Percentiles rank a stretch among this genome's conserved stretches.
These are phyloP conservation scores for Aulostomus chinensis DNA, from an alignment of 2,797 vertebrate species.

Conservation along the genomic window DNA sequence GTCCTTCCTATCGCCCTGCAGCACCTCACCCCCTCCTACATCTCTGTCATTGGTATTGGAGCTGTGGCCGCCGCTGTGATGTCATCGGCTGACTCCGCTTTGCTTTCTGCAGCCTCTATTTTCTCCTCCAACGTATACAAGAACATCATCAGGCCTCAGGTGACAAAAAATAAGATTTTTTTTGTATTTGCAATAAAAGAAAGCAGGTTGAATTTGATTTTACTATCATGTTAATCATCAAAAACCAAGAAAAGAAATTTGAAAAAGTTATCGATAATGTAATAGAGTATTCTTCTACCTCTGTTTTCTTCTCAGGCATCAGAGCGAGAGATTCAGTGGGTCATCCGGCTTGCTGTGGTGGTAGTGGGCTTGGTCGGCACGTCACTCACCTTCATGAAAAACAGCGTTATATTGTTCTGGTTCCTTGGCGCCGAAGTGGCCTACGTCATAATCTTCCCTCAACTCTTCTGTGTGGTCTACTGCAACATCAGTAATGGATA, in stretches of 20 bases:
- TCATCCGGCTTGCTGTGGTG: slow-evolving; percentile 67
- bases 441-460: slow-evolving; percentile 72
- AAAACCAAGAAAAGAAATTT: too few species aligned
- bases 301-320: slow-evolving; percentile 58
- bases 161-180: background rate
- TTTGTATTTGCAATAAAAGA: too few species aligned
- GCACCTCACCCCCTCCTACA: slow-evolving; percentile 25
- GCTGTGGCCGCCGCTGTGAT: slow-evolving; percentile 50
- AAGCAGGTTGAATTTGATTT: too few species aligned
- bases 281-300: background rate
- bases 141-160: slow-evolving; percentile 44
- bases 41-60: slow-evolving; percentile 45
- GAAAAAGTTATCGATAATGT: background rate
- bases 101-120: slow-evolving; percentile 53
- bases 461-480: slow-evolving; percentile 76
- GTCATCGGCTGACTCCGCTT: slow-evolving; percentile 57
- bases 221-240: too few species aligned
- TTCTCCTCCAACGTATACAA: slow-evolving; percentile 47
- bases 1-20: slow-evolving; percentile 31
- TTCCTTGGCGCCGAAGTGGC: slow-evolving; percentile 62
- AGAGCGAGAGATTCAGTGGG: slow-evolving; percentile 67
- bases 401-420: slow-evolving; percentile 58
- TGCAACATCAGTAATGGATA: slow-evolving; percentile 66
- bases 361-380: slow-evolving; percentile 53
- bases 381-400: slow-evolving; percentile 47